phyloP scores from a whole-genome alignment of 2,113 vertebrate species.

The Stigmatopora nigra region DNA sequence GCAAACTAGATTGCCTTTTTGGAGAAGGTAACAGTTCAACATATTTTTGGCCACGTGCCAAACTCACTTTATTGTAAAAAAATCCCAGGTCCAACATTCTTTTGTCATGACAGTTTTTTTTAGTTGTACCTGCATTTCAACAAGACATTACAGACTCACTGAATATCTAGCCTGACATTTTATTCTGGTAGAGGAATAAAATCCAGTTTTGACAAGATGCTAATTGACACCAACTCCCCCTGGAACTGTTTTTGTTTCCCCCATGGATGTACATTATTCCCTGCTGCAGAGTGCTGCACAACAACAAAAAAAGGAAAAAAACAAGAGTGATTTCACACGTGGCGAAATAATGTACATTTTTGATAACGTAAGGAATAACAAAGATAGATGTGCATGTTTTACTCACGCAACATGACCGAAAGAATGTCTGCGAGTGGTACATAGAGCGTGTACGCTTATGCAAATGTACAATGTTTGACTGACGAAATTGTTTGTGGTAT shows the following conservation, averaged over 20 bases:
- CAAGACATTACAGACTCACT: too few relatives aligned
- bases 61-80: too few relatives aligned
- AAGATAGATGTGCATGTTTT: neutral
- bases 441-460: neutral
- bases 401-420: neutral
- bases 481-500: neutral
- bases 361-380: neutral
- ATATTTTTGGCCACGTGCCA: too few relatives aligned
- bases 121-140: neutral
- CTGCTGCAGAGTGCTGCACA: neutral
- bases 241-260: constrained; percentile 15
- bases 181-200: neutral
- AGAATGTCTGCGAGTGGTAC: neutral
- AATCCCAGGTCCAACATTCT: too few relatives aligned
- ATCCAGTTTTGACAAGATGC: neutral
- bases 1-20: too few relatives aligned
- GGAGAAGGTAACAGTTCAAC: too few relatives aligned
- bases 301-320: neutral
- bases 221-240: constrained; percentile 34
- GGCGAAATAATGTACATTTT: neutral
- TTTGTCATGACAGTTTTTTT: too few relatives aligned
- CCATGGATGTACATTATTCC: constrained; percentile 11
- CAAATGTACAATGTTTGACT: neutral
- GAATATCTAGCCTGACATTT: neutral
- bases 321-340: constrained; percentile 1